Evolutionary conservation across 2,113 vertebrate genomes (phyloP), one percentile per base, ranked within the genome.

Genomic region (Platanista minor): DNA sequence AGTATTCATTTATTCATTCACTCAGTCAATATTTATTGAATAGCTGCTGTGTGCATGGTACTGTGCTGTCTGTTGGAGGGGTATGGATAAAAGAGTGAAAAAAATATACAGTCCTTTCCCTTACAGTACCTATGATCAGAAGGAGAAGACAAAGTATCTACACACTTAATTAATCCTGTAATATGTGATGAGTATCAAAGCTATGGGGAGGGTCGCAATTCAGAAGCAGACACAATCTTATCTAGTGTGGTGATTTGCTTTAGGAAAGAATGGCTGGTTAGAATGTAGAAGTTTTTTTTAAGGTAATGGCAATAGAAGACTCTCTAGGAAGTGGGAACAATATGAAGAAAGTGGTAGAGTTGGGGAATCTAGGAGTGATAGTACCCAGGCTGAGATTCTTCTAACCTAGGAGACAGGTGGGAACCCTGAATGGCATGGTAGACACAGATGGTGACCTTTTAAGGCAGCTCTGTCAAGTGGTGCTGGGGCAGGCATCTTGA

Each of bases 11-110:
- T 84, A 92, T 90, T 64, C 62, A 77, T 80, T 57, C 6, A 52
- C 31, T 80, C 18, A 52, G 87, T 94, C 87, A 97, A 1, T 92
- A 90, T 81, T 84, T 92, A 97, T 80, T 0, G n/a, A 95, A 17
- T 80, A 78, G 14, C 33, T 94, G 27, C 33, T 96, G 3, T 31
- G 46, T 59, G 12, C 36, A 84, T 57, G 93, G 29, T 25, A 84
- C 33, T 67, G 8, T 83, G 54, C 62, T 94, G 67, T 27, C 15
- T 94, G 18, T 57, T 64, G 31, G 33, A 90, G 10, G 23, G 41
- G 8, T 62, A 39, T 14, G 46, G 8, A 77, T 62, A 61, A 80
- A 84, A 86, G 59, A 43, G 8, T 31, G 5, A 62, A 91, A 64
- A 64, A 64, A 27, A 5, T 27, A 6, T 67, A 46, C 27, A n/a